Conservation (phyloP, 2,797 vertebrate species). For the Pogonophryne albipinna region DNA sequence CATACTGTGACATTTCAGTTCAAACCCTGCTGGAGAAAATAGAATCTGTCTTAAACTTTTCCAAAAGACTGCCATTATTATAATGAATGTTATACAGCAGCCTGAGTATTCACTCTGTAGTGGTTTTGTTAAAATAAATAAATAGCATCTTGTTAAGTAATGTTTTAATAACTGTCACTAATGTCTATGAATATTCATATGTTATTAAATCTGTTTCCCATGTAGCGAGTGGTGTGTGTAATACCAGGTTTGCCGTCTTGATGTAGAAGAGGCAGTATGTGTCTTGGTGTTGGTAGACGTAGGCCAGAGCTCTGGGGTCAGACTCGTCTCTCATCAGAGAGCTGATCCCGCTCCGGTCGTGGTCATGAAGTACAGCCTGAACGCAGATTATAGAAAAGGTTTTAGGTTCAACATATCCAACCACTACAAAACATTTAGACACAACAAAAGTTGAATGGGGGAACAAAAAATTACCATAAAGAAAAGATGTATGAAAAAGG, state of each 20-base stretch:
- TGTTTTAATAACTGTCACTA: no score
- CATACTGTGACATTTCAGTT: no score
- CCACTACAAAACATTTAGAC: not conserved
- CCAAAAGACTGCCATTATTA: no score
- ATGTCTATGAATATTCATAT: no score
- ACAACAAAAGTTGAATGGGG: not conserved
- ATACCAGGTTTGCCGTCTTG: conserved; percentile 74
- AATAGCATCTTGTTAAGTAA: no score
- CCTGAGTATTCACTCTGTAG: no score
- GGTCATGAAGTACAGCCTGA: conserved; percentile 70
- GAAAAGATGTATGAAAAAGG: not conserved
- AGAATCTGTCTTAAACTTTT: no score
- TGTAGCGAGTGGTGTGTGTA: not conserved
- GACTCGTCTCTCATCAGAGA: conserved; percentile 72
- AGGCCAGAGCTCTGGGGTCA: conserved; percentile 80
- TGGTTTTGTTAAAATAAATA: no score
- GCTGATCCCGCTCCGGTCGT: conserved; percentile 70
- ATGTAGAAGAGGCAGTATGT: conserved; percentile 75
- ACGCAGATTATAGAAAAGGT: conserved; percentile 5
- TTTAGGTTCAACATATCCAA: not conserved
- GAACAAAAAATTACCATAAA: not conserved
- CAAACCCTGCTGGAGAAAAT: no score
- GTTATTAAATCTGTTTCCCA: no score
- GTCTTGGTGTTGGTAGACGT: conserved; percentile 68
- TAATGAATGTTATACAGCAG: no score